These are phyloP conservation scores for Eremobia ochroleuca DNA, from an alignment of 2,888 invertebrate species.

Conservation along the genomic window DNA sequence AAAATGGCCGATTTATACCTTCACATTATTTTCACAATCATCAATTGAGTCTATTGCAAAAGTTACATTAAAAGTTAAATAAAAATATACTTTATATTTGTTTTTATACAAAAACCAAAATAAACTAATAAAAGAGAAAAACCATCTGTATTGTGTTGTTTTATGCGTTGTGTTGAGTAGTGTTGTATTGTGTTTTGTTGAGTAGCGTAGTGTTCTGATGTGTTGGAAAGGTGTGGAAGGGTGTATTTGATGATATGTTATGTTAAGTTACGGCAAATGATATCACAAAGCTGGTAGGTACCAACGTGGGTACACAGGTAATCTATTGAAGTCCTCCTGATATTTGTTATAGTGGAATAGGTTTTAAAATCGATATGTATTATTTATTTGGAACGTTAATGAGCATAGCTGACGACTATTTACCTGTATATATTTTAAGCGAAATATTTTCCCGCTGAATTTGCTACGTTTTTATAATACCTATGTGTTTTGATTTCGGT, in stretches of 20 bases:
- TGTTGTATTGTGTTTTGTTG: too few relatives aligned
- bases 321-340: constrained; percentile 28
- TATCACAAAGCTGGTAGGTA: constrained; percentile 13
- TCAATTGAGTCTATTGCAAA: neutral
- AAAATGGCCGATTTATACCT: neutral
- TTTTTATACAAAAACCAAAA: too few relatives aligned
- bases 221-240: too few relatives aligned
- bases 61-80: too few relatives aligned
- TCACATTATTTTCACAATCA: neutral
- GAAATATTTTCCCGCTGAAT: constrained; percentile 25
- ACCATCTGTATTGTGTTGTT: too few relatives aligned
- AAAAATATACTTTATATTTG: too few relatives aligned
- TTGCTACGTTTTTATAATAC: constrained; percentile 21
- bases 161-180: too few relatives aligned
- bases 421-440: constrained; percentile 31
- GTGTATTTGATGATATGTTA: too few relatives aligned
- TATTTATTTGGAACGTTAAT: constrained; percentile 47
- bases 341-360: constrained; percentile 45
- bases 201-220: too few relatives aligned
- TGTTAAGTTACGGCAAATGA: constrained; percentile 40
- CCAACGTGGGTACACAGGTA: constrained; percentile 9
- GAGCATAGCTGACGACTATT: constrained; percentile 36
- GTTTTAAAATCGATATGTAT: constrained; percentile 39
- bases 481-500: constrained; percentile 16
- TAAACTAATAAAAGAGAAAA: too few relatives aligned